Conservation (phyloP, 2,113 vertebrate species). For the Cyprinus carpio region DNA sequence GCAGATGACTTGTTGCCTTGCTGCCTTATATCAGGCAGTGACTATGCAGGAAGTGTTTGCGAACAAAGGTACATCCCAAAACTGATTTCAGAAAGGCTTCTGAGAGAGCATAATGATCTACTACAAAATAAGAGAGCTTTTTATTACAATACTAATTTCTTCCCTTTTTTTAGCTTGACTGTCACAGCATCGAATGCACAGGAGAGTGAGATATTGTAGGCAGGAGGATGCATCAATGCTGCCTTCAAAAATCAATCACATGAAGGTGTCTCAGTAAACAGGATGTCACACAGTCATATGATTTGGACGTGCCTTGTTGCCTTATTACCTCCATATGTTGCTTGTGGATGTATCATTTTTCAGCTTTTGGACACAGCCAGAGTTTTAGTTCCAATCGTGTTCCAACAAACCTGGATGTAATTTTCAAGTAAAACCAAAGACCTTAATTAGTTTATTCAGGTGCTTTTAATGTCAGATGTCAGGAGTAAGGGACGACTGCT, state of each 20-base stretch:
- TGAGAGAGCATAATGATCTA: not conserved
- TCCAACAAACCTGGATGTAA: not conserved
- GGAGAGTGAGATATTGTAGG: not conserved
- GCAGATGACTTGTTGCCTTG: not conserved
- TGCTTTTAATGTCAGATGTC: too few relatives aligned
- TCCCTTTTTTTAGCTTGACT: not conserved
- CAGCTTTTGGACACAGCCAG: not conserved
- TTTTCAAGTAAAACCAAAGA: not conserved
- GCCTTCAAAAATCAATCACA: not conserved
- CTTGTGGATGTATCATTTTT: not conserved
- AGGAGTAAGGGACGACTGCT: too few relatives aligned
- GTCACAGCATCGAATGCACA: not conserved
- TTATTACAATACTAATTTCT: not conserved
- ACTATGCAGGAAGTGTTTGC: not conserved
- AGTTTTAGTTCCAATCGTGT: not conserved
- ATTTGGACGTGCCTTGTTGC: not conserved
- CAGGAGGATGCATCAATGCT: not conserved
- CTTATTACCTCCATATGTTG: not conserved
- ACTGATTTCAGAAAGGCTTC: not conserved
- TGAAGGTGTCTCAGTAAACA: not conserved
- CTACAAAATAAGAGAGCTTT: not conserved
- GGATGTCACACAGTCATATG: not conserved
- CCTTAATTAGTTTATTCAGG: not conserved
- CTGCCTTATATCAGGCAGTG: not conserved
- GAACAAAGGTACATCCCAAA: not conserved